Evolutionary conservation across 64 coral and sea anemone species (phyloP), one percentile per base, ranked within the genome.

Genomic region (Montipora foliosa): DNA sequence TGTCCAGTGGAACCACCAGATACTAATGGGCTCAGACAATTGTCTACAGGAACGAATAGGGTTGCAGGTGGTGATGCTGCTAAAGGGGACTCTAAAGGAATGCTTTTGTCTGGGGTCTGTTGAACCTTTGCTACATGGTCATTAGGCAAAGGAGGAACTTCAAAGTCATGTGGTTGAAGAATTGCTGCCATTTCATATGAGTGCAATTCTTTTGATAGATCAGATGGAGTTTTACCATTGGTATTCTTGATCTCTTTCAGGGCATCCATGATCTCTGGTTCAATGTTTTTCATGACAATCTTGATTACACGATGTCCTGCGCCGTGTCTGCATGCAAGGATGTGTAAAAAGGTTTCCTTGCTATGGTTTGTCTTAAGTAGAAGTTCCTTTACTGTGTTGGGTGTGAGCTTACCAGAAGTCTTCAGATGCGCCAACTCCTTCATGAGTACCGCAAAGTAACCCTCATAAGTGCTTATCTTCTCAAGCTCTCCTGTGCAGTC

Each of bases 131-230:
- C 44, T 1, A 44, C 37, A 83, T 85, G 14, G 7, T 21, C 10
- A 21, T 16, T 29, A n/a, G 10, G 37, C 44, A 5, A 5, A 19
- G 19, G 3, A 47, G 45, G 7, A 49, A 17, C 12, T 6, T 71
- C 82, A 19, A 50, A 64, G 61, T 86, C 45, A 49, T 14, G 47
- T 21, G 82, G 82, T 5, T 59, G 82, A 21, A 86, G 82, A 71
- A 86, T 86, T 51, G 17, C 82, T 45, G 82, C 82, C 82, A 86
- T 86, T 86, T 86, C 82, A 48, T 22, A 86, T 5, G 82, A 86
- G 46, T 66, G 8, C 62, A 86, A 71, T 19, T 86, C 82, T 45
- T 86, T 59, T 47, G 82, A 66, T 6, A 86, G 82, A 86, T 86
- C 62, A 47, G 82, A 86, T 15, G 82, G 45, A 45, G 82, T 86